A percentile compares a stretch with the other conserved stretches of the same genome.
These are phyloP conservation scores for Idaea dimidiata DNA, from an alignment of 2,888 invertebrate genomes.

Conservation along the genomic window DNA sequence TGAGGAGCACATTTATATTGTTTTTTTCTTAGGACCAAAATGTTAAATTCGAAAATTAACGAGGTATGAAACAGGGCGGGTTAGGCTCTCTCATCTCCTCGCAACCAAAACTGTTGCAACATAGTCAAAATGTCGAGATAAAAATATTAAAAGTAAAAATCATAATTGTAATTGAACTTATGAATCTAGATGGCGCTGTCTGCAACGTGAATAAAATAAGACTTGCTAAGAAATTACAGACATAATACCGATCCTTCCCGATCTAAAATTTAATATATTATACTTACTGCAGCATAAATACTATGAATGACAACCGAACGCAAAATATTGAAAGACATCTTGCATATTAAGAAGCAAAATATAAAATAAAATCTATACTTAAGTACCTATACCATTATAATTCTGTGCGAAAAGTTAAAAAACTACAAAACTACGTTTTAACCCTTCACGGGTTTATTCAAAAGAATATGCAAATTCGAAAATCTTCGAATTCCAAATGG, in stretches of 20 bases:
- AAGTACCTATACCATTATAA: slow-evolving; percentile 44
- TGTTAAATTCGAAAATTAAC: too few species aligned
- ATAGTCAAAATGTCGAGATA: too few species aligned
- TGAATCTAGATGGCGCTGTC: too few species aligned
- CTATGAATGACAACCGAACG: slow-evolving; percentile 68
- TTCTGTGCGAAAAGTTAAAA: slow-evolving; percentile 63
- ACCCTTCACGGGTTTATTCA: slow-evolving; percentile 19
- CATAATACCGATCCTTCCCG: not conserved
- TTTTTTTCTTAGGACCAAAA: too few species aligned
- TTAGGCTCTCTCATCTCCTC: too few species aligned
- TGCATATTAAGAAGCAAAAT: slow-evolving; percentile 47
- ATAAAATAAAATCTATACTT: slow-evolving; percentile 57
- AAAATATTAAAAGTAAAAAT: too few species aligned
- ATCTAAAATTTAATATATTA: slow-evolving; percentile 47
- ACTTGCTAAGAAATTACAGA: not conserved
- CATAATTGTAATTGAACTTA: too few species aligned
- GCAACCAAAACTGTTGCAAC: too few species aligned
- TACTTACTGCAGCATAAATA: slow-evolving; percentile 43
- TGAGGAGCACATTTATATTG: too few species aligned
- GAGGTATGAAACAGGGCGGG: too few species aligned
- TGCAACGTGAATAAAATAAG: too few species aligned
- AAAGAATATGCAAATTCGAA: slow-evolving; percentile 66
- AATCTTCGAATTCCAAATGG: slow-evolving; percentile 49
- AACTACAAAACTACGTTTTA: slow-evolving; percentile 19
- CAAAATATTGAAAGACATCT: slow-evolving; percentile 79